Percentiles rank a stretch among this genome's conserved stretches.
These are phyloP conservation scores for Drosophila incognita DNA, from an alignment of 2,888 invertebrate genomes.

Conservation along the genomic window DNA sequence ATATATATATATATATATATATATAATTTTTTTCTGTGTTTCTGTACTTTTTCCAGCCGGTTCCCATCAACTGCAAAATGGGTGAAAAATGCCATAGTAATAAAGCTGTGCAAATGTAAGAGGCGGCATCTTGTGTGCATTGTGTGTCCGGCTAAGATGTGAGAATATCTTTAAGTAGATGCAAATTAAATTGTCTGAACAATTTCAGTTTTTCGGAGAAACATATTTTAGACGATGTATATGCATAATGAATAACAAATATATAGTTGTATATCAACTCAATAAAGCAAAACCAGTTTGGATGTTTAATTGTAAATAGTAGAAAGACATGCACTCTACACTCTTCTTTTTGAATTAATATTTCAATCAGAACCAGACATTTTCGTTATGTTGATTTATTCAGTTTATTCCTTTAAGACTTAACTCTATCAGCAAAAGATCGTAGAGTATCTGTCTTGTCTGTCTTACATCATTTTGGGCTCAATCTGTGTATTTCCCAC, in stretches of 20 bases:
- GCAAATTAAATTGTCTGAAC: background rate
- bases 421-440: background rate
- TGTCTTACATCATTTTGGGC: background rate
- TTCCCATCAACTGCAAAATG: constrained; percentile 11
- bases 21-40: background rate
- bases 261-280: background rate
- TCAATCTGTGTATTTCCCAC: constrained; percentile 58
- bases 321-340: background rate
- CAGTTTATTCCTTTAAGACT: background rate
- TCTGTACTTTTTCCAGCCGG: constrained; percentile 22
- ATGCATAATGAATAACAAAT: background rate
- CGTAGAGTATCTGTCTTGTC: constrained; percentile 1
- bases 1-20: background rate
- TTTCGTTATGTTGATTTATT: background rate
- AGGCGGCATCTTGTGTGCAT: background rate
- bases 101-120: constrained; percentile 8
- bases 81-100: constrained; percentile 18
- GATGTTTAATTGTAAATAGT: background rate
- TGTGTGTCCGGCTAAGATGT: background rate
- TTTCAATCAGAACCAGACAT: background rate
- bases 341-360: background rate
- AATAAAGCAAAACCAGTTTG: background rate
- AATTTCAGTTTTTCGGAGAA: background rate
- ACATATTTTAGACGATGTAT: background rate
- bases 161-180: background rate